A percentile compares a stretch with the other conserved stretches of the same genome.
Evolutionary conservation across 2,797 vertebrate genomes (phyloP).

Genomic region (Enteromius fasciolatus): DNA sequence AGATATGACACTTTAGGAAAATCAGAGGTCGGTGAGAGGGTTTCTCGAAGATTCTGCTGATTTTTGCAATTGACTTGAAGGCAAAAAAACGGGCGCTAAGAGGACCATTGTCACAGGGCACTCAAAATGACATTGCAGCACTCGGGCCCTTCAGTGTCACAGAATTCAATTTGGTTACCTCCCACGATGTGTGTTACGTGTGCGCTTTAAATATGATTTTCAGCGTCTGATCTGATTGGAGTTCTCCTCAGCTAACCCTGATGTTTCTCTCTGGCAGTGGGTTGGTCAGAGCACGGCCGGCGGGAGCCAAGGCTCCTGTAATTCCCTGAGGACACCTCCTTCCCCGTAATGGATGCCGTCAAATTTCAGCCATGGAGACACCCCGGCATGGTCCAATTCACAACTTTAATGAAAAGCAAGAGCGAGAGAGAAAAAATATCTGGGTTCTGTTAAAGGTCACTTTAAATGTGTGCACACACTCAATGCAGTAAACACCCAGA

Average conservation of each 20-base stretch:
- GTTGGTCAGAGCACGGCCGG: conserved; percentile 70
- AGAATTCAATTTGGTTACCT: neutral
- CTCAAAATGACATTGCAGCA: conserved; percentile 16
- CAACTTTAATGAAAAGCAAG: conserved; percentile 1
- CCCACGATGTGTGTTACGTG: neutral
- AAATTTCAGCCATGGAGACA: conserved; percentile 14
- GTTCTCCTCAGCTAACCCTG: conserved; percentile 26
- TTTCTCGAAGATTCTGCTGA: neutral
- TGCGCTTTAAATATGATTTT: conserved; percentile 20
- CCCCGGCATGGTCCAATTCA: conserved; percentile 8
- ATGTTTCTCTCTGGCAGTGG: conserved; percentile 66
- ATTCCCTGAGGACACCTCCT: conserved; percentile 78
- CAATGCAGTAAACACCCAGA: conserved; percentile 39
- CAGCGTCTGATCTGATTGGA: neutral
- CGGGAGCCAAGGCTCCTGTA: conserved; percentile 79
- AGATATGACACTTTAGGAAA: conserved; percentile 19
- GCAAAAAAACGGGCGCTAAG: neutral
- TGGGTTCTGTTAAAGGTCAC: conserved; percentile 48
- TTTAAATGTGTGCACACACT: conserved; percentile 46
- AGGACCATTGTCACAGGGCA: conserved; percentile 31
- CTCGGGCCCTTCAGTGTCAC: neutral
- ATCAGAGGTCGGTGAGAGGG: neutral
- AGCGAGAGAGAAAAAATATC: conserved; percentile 20
- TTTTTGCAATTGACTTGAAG: conserved; percentile 1
- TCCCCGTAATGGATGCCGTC: conserved; percentile 69